Conservation (phyloP, 2,113 vertebrate species). For the Cinclus mexicanus region DNA sequence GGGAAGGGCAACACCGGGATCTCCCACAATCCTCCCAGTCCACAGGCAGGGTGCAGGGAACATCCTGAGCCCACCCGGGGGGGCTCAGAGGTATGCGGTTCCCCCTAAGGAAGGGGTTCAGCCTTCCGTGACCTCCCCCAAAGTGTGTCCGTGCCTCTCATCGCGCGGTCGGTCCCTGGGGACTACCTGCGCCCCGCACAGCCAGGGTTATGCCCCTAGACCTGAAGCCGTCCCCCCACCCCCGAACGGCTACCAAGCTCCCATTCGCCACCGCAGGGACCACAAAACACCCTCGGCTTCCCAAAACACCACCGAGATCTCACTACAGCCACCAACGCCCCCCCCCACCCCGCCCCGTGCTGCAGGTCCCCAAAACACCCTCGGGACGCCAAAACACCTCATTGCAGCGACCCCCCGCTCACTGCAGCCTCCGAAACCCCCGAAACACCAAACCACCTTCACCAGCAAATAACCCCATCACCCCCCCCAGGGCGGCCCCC, state of each 20-base stretch:
- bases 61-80: background rate
- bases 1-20: too few species aligned
- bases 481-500: background rate
- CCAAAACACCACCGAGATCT: background rate
- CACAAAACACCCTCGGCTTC: background rate
- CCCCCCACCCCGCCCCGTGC: too few species aligned
- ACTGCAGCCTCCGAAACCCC: background rate
- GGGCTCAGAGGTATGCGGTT: background rate
- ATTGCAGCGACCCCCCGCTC: background rate
- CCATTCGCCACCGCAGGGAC: background rate
- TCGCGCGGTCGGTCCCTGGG: background rate
- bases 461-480: background rate
- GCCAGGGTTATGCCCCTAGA: background rate
- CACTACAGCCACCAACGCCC: background rate
- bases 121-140: too few species aligned
- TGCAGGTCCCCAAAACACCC: background rate
- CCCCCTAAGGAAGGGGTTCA: background rate
- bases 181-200: background rate
- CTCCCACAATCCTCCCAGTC: background rate
- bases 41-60: background rate
- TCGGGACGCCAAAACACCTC: background rate
- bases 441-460: too few species aligned
- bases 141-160: background rate
- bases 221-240: background rate
- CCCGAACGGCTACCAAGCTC: background rate